Percentiles rank a stretch among this genome's conserved stretches.
phyloP scores from a whole-genome alignment of 37 sponge, comb jelly and placozoan species.

The Agelas oroides region DNA sequence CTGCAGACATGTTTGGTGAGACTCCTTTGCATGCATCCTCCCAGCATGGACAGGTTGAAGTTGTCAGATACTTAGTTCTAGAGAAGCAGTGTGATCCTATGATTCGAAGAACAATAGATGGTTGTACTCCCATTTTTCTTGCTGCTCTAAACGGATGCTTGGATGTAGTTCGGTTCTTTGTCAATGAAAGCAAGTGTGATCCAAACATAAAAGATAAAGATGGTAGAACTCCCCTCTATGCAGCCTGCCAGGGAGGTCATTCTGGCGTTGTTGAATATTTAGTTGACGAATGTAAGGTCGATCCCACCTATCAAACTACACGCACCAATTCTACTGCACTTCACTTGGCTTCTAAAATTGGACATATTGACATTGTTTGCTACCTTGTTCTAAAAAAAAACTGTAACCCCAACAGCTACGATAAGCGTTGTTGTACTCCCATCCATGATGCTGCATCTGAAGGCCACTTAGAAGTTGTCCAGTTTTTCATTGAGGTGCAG shows the following conservation, averaged over 20 bases:
- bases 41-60: conserved; percentile 51
- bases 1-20: conserved; percentile 26
- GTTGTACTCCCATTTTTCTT: too few relatives aligned
- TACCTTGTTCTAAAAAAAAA: not conserved
- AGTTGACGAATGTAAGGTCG: not conserved
- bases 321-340: too few relatives aligned
- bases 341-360: too few relatives aligned
- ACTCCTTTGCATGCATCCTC: conserved; percentile 62
- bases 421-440: conserved; percentile 53
- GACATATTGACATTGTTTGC: too few relatives aligned
- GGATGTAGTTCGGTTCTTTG: not conserved
- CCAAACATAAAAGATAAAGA: not conserved
- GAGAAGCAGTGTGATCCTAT: not conserved
- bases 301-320: too few relatives aligned
- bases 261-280: conserved; percentile 14
- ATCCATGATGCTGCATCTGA: conserved; percentile 58
- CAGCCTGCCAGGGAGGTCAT: conserved; percentile 25
- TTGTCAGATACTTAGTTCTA: conserved; percentile 15
- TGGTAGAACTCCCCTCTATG: not conserved
- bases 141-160: not conserved
- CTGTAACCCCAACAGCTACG: not conserved
- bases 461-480: conserved; percentile 55
- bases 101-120: not conserved
- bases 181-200: not conserved
- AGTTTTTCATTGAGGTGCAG: conserved; percentile 34